A percentile compares a stretch with the other conserved stretches of the same genome.
Conservation (phyloP, 1,140 invertebrate species). For the Nymphalis io region DNA sequence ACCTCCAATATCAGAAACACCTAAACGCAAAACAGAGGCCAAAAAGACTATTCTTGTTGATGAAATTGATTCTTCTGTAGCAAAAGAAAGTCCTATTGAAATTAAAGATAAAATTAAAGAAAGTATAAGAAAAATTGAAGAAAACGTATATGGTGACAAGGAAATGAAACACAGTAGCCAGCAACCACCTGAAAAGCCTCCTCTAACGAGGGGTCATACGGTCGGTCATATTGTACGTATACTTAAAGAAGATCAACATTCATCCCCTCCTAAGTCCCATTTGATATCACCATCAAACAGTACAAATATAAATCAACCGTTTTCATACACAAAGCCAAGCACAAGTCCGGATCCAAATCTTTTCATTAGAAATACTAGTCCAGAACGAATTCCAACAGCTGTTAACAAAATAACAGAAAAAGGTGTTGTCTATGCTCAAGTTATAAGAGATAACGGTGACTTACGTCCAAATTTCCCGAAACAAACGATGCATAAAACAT, state of each 20-base stretch:
- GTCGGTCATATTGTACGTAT: constrained; percentile 84
- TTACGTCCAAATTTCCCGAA: constrained; percentile 59
- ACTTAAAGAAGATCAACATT: constrained; percentile 83
- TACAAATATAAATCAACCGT: constrained; percentile 88
- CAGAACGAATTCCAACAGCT: constrained; percentile 69
- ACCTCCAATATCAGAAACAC: constrained; percentile 65
- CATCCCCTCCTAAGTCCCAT: constrained; percentile 84
- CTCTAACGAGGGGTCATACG: constrained; percentile 83
- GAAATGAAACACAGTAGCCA: constrained; percentile 86
- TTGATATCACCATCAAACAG: constrained; percentile 83
- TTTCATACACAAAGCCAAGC: constrained; percentile 86
- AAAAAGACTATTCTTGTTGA: constrained; percentile 69
- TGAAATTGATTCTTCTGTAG: constrained; percentile 65
- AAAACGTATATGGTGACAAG: constrained; percentile 80
- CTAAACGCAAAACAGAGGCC: constrained; percentile 69
- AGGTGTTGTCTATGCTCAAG: constrained; percentile 88
- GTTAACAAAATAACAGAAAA: constrained; percentile 73
- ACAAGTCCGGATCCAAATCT: constrained; percentile 78
- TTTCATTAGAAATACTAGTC: constrained; percentile 73
- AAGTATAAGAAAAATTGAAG: constrained; percentile 74
- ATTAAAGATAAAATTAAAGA: constrained; percentile 75
- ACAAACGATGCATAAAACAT: constrained; percentile 81
- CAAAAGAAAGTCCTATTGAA: constrained; percentile 59
- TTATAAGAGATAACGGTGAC: constrained; percentile 82
- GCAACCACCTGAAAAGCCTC: constrained; percentile 83